Evolutionary conservation across 2,888 invertebrate genomes (phyloP).

Genomic region (Portevinia maculata): DNA sequence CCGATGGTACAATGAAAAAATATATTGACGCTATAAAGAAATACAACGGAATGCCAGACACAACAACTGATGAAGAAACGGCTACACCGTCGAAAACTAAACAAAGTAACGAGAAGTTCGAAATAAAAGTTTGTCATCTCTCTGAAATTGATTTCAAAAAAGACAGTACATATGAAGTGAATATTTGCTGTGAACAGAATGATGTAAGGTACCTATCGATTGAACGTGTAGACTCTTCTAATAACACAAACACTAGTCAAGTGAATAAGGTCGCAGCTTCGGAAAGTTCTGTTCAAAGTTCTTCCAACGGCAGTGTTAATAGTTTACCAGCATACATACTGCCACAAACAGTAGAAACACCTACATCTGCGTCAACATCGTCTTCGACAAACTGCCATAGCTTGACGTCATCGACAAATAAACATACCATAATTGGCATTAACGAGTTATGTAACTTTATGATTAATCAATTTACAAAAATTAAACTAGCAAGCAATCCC

Average conservation of each 20-base stretch:
- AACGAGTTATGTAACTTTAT: slow-evolving; percentile 75
- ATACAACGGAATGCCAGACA: slow-evolving; percentile 73
- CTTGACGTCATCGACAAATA: slow-evolving; percentile 42
- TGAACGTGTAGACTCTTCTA: slow-evolving; percentile 62
- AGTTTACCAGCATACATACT: slow-evolving; percentile 64
- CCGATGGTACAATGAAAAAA: slow-evolving; percentile 70
- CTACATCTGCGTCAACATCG: slow-evolving; percentile 60
- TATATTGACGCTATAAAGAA: slow-evolving; percentile 71
- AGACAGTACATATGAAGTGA: slow-evolving; percentile 73
- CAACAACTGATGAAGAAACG: slow-evolving; percentile 65
- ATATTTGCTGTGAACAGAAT: slow-evolving; percentile 70
- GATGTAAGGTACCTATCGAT: slow-evolving; percentile 74
- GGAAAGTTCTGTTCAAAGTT: slow-evolving; percentile 58
- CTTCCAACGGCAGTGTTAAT: slow-evolving; percentile 74
- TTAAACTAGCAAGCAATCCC: slow-evolving; percentile 68
- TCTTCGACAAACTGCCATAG: slow-evolving; percentile 60
- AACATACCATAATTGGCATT: slow-evolving; percentile 71
- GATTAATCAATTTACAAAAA: slow-evolving; percentile 75
- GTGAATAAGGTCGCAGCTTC: slow-evolving; percentile 51
- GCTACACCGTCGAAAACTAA: slow-evolving; percentile 21
- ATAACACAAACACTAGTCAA: slow-evolving; percentile 36
- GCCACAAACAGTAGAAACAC: slow-evolving; percentile 37
- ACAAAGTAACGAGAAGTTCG: slow-evolving; percentile 27
- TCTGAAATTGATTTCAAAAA: slow-evolving; percentile 43
- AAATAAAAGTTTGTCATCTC: slow-evolving; percentile 35